phyloP scores from a whole-genome alignment of 2,113 vertebrate genomes.

The Pseudonaja textilis region DNA sequence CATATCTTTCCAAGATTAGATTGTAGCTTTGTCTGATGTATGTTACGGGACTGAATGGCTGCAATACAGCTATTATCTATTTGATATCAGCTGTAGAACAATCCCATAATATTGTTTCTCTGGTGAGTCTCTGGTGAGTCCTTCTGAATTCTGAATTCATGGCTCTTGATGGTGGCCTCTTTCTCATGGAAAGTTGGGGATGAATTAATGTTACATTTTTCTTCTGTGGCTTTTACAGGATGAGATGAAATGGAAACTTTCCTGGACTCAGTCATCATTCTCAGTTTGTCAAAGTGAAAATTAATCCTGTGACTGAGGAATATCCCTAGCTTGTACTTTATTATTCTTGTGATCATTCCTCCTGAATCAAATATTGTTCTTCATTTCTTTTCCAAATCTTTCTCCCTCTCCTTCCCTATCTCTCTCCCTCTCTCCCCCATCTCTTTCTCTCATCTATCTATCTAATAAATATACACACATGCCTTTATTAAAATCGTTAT shows the following conservation, averaged over 20 bases:
- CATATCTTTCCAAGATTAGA: too few relatives aligned
- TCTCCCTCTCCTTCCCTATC: fast-evolving
- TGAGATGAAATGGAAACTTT: not conserved
- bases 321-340: not conserved
- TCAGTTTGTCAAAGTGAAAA: not conserved
- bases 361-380: not conserved
- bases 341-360: not conserved
- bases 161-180: not conserved
- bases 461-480: too few relatives aligned
- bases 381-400: not conserved
- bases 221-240: not conserved
- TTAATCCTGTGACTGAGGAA: not conserved
- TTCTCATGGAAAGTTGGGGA: not conserved
- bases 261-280: not conserved
- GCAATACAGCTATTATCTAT: not conserved
- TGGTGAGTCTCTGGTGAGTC: too few relatives aligned
- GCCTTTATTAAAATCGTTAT: not conserved
- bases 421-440: too few relatives aligned
- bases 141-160: not conserved
- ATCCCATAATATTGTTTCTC: not conserved
- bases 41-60: not conserved
- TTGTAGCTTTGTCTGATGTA: not conserved
- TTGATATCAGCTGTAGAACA: not conserved
- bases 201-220: constrained; percentile 12
- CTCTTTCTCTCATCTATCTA: too few relatives aligned